Conservation (phyloP, 2,888 invertebrate genomes). For the Dryomyza anilis region DNA sequence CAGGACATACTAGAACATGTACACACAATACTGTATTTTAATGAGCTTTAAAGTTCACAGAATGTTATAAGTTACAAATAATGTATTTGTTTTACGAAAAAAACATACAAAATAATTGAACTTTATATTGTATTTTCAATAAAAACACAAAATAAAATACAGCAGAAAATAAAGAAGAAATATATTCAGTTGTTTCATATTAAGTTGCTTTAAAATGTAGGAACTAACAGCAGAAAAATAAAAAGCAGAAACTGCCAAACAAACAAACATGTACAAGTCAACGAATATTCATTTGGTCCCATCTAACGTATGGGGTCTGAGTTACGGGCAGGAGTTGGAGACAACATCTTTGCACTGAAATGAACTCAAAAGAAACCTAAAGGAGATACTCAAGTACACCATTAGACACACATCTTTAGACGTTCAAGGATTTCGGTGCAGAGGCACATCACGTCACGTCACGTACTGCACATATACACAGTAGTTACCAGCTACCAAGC, state of each 20-base stretch:
- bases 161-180: not conserved
- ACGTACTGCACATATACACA: not conserved
- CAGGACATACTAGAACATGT: conserved; percentile 5
- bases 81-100: not conserved
- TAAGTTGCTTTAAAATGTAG: too few species aligned
- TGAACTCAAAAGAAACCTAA: conserved; percentile 20
- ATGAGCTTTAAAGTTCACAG: not conserved
- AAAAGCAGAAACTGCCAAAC: not conserved
- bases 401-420: conserved; percentile 36
- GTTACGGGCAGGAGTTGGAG: not conserved
- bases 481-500: not conserved
- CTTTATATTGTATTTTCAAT: too few species aligned
- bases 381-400: conserved; percentile 34
- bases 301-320: too few species aligned
- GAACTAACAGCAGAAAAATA: not conserved
- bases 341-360: not conserved
- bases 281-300: too few species aligned
- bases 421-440: conserved; percentile 16
- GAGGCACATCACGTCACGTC: not conserved
- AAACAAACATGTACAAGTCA: not conserved
- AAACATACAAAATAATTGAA: not conserved
- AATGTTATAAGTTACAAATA: not conserved
- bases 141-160: too few species aligned
- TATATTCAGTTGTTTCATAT: not conserved
- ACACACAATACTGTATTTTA: conserved; percentile 9